Evolutionary conservation across 2,888 invertebrate genomes (phyloP), one percentile per base, ranked within the genome.

Genomic region (Torymus aiolomorphi): DNA sequence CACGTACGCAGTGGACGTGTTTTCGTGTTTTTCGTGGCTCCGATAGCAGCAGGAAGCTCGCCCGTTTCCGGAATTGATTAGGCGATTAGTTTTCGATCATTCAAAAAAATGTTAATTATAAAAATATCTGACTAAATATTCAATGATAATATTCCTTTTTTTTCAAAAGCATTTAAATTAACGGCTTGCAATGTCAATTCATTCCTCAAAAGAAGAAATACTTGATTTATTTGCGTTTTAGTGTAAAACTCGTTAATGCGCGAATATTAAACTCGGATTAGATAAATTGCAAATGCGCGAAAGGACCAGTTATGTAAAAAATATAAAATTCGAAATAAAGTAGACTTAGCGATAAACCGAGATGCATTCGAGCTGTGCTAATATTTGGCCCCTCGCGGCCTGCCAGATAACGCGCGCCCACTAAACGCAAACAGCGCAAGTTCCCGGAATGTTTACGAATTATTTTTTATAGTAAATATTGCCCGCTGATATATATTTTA

Each of bases 301-400:
- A 8, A 42, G 42, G 42, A 42, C 42, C 42, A 42, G 42, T 42
- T 16, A 16, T 3, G 20, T 51, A 76, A 63, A 70, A 54, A 20
- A 16, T 12, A 20, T 20, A 20, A 66, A 8, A 62, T 10, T 31
- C 20, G 10, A 42, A 42, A 42, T 42, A 42, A 42, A 42, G 42
- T 42, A 42, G 42, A 42, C 14, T 76, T 10, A 31, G 59, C 52
- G 3, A 62, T 10, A 76, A 61, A 54, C 49, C 20, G 24, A n/a
- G 54, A 69, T 69, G 42, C 62, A 57, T 54, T 56, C 12, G 14
- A 31, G 18, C 42, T 73, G 56, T 73, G 72, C 67, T 62, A 78
- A 78, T 78, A 78, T 72, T 67, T 62, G 61, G 62, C 69, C 31
- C 42, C 63, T 4, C 14, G 31, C 69, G 14, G 54, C 2, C 18